Percentiles rank a stretch among this genome's conserved stretches.
Evolutionary conservation across 2,797 vertebrate genomes (phyloP).

Genomic region (Sebastolobus alascanus): DNA sequence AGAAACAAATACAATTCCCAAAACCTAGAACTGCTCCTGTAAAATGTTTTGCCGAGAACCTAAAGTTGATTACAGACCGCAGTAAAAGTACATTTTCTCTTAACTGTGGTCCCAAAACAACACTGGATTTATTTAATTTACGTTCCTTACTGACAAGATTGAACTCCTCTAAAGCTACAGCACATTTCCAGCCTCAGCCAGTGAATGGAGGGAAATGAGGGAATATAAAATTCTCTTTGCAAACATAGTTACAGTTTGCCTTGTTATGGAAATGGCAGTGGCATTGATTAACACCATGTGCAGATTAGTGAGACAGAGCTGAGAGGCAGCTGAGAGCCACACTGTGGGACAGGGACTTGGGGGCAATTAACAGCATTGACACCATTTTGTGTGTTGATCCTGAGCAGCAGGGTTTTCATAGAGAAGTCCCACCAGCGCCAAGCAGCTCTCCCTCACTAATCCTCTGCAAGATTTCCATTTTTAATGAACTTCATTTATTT

Average conservation of each 20-base stretch:
- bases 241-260: constrained; percentile 44
- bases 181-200: constrained; percentile 18
- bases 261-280: constrained; percentile 49
- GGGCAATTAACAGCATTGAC: constrained; percentile 69
- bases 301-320: constrained; percentile 51
- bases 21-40: neutral
- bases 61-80: neutral
- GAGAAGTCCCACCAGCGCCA: constrained; percentile 38
- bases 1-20: neutral
- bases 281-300: constrained; percentile 56
- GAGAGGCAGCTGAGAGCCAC: constrained; percentile 52
- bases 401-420: constrained; percentile 51
- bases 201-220: neutral
- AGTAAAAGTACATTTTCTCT: constrained; percentile 1
- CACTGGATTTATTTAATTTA: constrained; percentile 12
- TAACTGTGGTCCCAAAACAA: neutral
- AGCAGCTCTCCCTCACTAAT: constrained; percentile 58
- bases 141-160: constrained; percentile 3
- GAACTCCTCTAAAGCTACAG: constrained; percentile 12
- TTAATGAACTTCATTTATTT: constrained; percentile 73
- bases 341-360: constrained; percentile 58
- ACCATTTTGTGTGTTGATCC: constrained; percentile 65
- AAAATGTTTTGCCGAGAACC: neutral
- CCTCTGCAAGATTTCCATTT: constrained; percentile 68
- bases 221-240: constrained; percentile 38